These are phyloP conservation scores for Bovichtus variegatus DNA, from an alignment of 2,797 vertebrate genomes.

Conservation along the genomic window DNA sequence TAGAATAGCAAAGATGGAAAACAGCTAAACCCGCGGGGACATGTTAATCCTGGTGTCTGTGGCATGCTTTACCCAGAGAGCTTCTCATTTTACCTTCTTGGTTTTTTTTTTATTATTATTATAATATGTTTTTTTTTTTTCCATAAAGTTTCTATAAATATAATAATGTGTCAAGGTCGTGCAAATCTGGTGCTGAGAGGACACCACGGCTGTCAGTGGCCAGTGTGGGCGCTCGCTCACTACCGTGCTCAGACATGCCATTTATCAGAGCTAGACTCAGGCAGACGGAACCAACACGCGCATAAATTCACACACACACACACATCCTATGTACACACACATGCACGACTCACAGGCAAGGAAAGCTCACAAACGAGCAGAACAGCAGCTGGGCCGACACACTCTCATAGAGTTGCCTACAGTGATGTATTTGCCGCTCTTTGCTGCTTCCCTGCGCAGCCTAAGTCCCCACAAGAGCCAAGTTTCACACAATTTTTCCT, in stretches of 20 bases:
- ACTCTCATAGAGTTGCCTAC: conserved; percentile 3
- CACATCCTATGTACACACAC: not conserved
- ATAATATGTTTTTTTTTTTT: not conserved
- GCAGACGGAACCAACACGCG: conserved; percentile 14
- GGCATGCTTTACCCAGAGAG: not conserved
- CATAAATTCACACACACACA: conserved; percentile 1
- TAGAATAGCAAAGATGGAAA: conserved; percentile 1
- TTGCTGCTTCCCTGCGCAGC: conserved; percentile 7
- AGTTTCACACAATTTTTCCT: conserved; percentile 10
- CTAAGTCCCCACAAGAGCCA: conserved; percentile 16
- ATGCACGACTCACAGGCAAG: not conserved
- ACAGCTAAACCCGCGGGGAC: not conserved
- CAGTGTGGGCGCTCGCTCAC: conserved; percentile 14
- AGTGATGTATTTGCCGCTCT: conserved; percentile 17
- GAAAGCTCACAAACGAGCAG: not conserved
- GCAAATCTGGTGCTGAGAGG: not conserved
- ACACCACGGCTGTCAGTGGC: conserved; percentile 10
- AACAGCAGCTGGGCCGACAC: conserved; percentile 27
- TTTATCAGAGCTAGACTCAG: conserved; percentile 38
- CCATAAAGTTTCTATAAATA: conserved; percentile 18
- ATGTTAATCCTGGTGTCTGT: not conserved
- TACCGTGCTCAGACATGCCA: conserved; percentile 10
- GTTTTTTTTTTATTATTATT: too few species aligned
- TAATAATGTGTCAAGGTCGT: conserved; percentile 24
- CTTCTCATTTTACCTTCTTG: not conserved